Conservation (phyloP, 2,113 vertebrate genomes). For the Rostratula benghalensis region DNA sequence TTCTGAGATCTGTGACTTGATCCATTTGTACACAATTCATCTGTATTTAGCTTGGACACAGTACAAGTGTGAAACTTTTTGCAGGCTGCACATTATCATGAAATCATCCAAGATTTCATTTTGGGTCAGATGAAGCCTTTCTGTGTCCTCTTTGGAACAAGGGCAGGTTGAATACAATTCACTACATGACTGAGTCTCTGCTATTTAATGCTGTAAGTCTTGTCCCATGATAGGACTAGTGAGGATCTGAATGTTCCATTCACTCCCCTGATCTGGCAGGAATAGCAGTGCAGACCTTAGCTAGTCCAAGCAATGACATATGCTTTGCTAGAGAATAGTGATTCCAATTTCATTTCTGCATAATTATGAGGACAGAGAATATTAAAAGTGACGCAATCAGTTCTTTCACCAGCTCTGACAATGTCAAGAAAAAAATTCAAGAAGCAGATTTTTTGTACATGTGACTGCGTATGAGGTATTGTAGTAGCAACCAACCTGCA, state of each 20-base stretch:
- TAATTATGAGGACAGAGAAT: background rate
- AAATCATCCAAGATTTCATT: background rate
- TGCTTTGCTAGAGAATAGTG: background rate
- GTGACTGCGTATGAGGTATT: background rate
- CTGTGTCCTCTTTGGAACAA: background rate
- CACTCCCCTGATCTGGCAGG: background rate
- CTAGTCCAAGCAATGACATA: background rate
- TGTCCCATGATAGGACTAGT: background rate
- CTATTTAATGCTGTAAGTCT: background rate
- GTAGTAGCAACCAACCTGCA: background rate
- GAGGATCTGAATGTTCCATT: conserved; percentile 2
- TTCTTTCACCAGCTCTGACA: background rate
- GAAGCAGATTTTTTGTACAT: background rate
- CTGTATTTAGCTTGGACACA: background rate
- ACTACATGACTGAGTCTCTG: background rate
- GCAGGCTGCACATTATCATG: background rate
- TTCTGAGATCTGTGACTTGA: background rate
- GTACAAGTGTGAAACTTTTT: background rate
- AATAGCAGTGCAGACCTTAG: background rate
- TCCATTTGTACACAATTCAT: background rate
- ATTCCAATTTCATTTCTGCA: background rate
- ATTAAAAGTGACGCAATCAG: background rate
- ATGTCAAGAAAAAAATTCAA: background rate
- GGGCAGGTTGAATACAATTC: background rate
- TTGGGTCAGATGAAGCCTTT: background rate